These are phyloP conservation scores for Oceanodroma tethys DNA, from an alignment of 2,113 vertebrate genomes.

Conservation along the genomic window DNA sequence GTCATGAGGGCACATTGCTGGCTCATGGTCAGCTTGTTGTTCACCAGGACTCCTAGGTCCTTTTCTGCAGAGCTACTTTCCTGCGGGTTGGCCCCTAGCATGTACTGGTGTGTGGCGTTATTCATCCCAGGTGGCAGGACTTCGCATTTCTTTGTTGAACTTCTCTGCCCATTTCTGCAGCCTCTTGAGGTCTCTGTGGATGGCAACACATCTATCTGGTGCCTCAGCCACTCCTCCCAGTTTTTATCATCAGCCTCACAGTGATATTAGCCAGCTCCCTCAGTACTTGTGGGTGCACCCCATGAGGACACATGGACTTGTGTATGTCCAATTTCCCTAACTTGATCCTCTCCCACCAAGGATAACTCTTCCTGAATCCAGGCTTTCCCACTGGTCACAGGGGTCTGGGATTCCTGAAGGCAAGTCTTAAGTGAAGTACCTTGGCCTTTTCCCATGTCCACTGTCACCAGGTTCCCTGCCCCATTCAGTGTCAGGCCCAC, in stretches of 20 bases:
- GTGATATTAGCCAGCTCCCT: background rate
- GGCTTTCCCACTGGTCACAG: background rate
- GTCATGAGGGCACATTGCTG: background rate
- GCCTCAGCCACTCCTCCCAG: background rate
- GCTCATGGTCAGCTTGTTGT: background rate
- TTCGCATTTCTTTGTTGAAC: background rate
- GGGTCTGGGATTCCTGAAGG: background rate
- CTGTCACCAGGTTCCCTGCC: background rate
- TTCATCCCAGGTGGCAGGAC: background rate
- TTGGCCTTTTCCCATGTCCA: background rate
- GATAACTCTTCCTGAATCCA: background rate
- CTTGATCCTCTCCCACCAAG: background rate
- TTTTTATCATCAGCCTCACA: background rate
- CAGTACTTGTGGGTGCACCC: background rate
- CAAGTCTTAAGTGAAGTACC: background rate
- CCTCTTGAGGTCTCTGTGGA: background rate
- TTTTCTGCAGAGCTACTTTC: background rate
- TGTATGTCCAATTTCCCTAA: background rate
- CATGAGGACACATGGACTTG: background rate
- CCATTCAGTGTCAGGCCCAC: background rate
- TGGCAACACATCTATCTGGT: background rate
- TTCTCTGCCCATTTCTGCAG: background rate
- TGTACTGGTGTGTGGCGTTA: background rate
- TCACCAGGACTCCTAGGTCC: background rate
- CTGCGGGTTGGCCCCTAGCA: background rate